Evolutionary conservation across 2,797 vertebrate species (phyloP).

Genomic region (Lacerta viridis): DNA sequence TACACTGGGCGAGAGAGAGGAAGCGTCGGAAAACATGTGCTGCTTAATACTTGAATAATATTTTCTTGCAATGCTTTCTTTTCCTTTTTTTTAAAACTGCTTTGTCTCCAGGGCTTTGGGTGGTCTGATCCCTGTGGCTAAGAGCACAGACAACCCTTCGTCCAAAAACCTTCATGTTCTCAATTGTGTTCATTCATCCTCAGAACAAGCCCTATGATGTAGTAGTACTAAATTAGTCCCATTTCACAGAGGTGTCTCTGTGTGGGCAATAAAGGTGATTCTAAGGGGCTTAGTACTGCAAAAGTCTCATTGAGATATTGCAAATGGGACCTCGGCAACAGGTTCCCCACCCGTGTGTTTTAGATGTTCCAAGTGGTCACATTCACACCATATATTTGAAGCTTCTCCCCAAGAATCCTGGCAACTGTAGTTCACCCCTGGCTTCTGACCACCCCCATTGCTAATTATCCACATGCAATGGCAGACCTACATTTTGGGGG

Average conservation of each 20-base stretch:
- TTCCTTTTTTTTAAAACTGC: not conserved
- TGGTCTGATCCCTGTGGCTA: slow-evolving; percentile 9
- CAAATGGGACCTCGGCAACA: too few relatives aligned
- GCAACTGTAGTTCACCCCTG: too few relatives aligned
- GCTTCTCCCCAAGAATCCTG: too few relatives aligned
- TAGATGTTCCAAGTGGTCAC: not conserved
- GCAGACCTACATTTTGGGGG: too few relatives aligned
- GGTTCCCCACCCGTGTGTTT: too few relatives aligned
- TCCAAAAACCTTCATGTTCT: slow-evolving; percentile 1
- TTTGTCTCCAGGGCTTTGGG: slow-evolving; percentile 21
- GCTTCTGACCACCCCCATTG: too few relatives aligned
- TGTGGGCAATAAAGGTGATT: too few relatives aligned
- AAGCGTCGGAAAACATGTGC: not conserved
- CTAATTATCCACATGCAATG: too few relatives aligned
- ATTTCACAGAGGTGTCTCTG: not conserved
- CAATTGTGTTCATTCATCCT: not conserved
- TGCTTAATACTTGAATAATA: slow-evolving; percentile 30
- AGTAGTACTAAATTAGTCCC: not conserved
- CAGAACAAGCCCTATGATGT: not conserved
- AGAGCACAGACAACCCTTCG: not conserved
- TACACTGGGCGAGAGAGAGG: not conserved
- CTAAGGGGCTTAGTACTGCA: too few relatives aligned
- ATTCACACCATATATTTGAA: too few relatives aligned
- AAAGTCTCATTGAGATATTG: too few relatives aligned
- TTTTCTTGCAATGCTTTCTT: slow-evolving; percentile 1